Percentiles rank a stretch among this genome's conserved stretches.
Conservation (phyloP, 2,888 invertebrate species). For the Serripes groenlandicus region DNA sequence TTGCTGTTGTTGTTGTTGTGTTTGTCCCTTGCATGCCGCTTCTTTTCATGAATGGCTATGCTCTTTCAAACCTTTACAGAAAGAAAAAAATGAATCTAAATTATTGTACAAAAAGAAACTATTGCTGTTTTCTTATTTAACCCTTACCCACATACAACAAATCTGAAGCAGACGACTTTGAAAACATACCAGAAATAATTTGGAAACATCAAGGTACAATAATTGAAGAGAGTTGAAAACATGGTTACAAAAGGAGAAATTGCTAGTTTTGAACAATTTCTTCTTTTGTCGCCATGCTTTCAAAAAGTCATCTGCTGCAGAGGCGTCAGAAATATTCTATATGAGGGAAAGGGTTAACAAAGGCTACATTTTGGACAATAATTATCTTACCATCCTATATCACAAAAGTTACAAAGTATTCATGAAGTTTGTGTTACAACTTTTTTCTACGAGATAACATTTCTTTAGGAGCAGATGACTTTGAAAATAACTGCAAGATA, state of each 20-base stretch:
- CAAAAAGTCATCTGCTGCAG: too few relatives aligned
- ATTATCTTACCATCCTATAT: too few relatives aligned
- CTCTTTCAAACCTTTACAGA: background rate
- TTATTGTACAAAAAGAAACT: background rate
- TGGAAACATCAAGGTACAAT: background rate
- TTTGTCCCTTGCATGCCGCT: background rate
- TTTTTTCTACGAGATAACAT: too few relatives aligned
- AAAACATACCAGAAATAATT: background rate
- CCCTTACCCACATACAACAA: background rate
- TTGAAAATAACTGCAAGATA: too few relatives aligned
- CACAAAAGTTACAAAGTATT: too few relatives aligned
- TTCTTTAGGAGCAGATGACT: too few relatives aligned
- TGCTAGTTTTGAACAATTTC: background rate
- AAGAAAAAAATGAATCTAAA: background rate
- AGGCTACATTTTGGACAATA: too few relatives aligned
- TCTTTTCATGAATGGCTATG: background rate
- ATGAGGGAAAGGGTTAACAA: too few relatives aligned
- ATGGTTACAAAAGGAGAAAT: background rate
- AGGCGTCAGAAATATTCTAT: too few relatives aligned
- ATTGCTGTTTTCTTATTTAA: background rate
- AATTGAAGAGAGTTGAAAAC: background rate
- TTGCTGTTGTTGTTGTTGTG: background rate
- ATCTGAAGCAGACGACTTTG: background rate
- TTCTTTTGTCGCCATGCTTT: background rate
- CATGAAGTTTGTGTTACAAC: too few relatives aligned